Evolutionary conservation across 2,888 invertebrate species (phyloP).

Genomic region (Herminia tarsipennalis): DNA sequence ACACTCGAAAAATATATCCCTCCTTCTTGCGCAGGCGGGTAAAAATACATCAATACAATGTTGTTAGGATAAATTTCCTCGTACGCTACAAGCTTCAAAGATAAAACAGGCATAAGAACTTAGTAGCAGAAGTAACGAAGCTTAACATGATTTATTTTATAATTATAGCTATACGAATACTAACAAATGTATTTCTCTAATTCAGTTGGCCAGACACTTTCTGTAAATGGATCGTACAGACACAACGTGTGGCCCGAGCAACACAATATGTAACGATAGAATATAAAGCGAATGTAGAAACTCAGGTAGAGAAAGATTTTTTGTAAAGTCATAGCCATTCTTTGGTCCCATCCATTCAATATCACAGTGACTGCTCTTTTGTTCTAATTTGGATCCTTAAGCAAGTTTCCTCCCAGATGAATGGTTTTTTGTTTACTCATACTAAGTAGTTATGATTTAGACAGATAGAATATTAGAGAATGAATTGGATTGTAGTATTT

Average conservation of each 20-base stretch:
- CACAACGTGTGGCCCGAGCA: slow-evolving; percentile 18
- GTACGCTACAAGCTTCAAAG: too few relatives aligned
- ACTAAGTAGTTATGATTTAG: slow-evolving; percentile 19
- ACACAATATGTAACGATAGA: slow-evolving; percentile 58
- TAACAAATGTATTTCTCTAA: slow-evolving; percentile 4
- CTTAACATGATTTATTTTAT: background rate
- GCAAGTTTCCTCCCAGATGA: slow-evolving; percentile 21
- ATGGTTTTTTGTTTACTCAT: slow-evolving; percentile 35
- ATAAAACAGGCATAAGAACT: too few relatives aligned
- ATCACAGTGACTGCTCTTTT: slow-evolving; percentile 49
- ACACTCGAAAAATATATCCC: too few relatives aligned
- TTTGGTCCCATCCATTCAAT: slow-evolving; percentile 58
- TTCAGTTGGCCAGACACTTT: slow-evolving; percentile 21
- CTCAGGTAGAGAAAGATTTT: slow-evolving; percentile 66
- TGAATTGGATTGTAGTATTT: background rate
- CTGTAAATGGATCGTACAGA: slow-evolving; percentile 17
- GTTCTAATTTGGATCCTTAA: slow-evolving; percentile 46
- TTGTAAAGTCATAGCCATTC: slow-evolving; percentile 50
- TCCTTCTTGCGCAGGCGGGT: too few relatives aligned
- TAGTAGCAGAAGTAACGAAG: background rate
- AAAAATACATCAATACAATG: too few relatives aligned
- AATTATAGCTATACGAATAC: too few relatives aligned
- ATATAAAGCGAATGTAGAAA: slow-evolving; percentile 53
- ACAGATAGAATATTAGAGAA: background rate
- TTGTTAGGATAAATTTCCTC: too few relatives aligned